Conservation (phyloP, 2,797 vertebrate species). For the Dryobates pubescens region DNA sequence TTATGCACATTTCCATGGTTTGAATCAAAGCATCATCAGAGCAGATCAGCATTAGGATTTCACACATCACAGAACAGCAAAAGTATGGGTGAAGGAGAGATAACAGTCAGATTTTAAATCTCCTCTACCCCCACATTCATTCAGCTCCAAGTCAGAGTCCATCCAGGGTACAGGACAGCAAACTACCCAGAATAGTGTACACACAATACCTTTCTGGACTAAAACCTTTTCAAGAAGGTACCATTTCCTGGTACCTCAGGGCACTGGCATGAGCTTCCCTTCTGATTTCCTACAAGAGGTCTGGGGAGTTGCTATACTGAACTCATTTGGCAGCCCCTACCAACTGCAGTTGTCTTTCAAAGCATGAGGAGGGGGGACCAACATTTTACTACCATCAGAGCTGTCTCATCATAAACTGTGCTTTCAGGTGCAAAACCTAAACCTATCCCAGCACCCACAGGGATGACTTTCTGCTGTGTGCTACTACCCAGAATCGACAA, state of each 20-base stretch:
- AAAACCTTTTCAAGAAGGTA: background rate
- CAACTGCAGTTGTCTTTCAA: background rate
- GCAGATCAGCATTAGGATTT: background rate
- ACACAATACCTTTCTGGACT: background rate
- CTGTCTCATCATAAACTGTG: background rate
- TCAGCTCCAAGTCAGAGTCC: background rate
- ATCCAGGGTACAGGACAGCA: background rate
- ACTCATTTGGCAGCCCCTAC: background rate
- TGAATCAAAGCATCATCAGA: background rate
- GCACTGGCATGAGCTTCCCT: background rate
- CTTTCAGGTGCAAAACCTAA: background rate
- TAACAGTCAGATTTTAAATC: background rate
- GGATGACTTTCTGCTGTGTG: background rate
- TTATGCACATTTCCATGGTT: background rate
- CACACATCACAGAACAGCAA: background rate
- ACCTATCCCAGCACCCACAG: background rate
- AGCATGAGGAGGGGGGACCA: background rate
- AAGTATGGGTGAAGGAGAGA: background rate
- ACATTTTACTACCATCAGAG: background rate
- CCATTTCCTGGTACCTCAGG: background rate
- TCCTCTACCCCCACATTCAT: background rate
- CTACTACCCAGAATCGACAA: background rate
- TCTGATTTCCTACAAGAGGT: background rate
- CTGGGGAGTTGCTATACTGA: background rate
- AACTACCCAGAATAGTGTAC: background rate